These are phyloP conservation scores for Eulemur rubriventer DNA, from an alignment of 2,797 vertebrate species.

Conservation along the genomic window DNA sequence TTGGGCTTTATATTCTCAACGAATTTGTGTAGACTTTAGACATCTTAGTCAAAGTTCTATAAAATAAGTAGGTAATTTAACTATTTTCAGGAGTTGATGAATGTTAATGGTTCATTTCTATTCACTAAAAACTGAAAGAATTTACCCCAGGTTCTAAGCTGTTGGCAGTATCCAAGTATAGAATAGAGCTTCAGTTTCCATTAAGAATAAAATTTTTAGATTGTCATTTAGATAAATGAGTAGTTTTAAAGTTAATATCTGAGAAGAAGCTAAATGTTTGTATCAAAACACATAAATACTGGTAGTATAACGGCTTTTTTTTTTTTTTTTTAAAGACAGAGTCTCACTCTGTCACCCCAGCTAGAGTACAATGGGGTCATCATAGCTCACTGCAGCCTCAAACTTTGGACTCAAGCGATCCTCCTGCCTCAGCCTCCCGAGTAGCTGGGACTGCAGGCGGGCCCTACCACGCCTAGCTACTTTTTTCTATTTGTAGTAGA, in stretches of 20 bases:
- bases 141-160: neutral
- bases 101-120: slow-evolving; percentile 32
- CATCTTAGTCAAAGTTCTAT: slow-evolving; percentile 7
- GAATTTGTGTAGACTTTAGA: slow-evolving; percentile 41
- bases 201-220: slow-evolving; percentile 20
- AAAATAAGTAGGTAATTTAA: slow-evolving; percentile 9
- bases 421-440: too few species aligned
- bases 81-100: slow-evolving; percentile 29
- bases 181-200: slow-evolving; percentile 40
- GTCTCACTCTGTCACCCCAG: neutral
- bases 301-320: neutral
- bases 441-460: too few species aligned
- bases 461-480: too few species aligned
- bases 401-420: too few species aligned
- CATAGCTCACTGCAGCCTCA: too few species aligned
- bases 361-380: too few species aligned
- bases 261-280: slow-evolving; percentile 41
- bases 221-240: neutral
- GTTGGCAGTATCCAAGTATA: slow-evolving; percentile 2
- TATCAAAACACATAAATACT: neutral
- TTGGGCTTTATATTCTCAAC: slow-evolving; percentile 25
- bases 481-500: too few species aligned
- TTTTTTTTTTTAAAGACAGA: neutral
- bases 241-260: slow-evolving; percentile 14
- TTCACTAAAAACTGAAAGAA: slow-evolving; percentile 36